A percentile compares a stretch with the other conserved stretches of the same genome.
Evolutionary conservation across 2,888 invertebrate genomes (phyloP).

Genomic region (Hylaea fasciaria): DNA sequence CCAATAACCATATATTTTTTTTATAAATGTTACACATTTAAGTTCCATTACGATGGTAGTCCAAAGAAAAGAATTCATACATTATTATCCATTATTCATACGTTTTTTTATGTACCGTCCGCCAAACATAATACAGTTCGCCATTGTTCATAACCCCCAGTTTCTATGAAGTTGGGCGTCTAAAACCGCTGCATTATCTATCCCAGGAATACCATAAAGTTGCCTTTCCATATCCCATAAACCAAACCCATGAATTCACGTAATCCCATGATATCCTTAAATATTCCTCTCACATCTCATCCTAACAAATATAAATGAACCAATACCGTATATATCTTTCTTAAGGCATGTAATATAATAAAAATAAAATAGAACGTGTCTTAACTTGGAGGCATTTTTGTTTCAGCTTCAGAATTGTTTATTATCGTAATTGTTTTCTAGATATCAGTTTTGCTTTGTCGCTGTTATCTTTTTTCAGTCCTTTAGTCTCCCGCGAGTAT

Average conservation of each 20-base stretch:
- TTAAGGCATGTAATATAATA: slow-evolving; percentile 29
- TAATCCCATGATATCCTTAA: slow-evolving; percentile 27
- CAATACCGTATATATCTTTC: slow-evolving; percentile 35
- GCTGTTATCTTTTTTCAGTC: slow-evolving; percentile 33
- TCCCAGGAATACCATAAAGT: slow-evolving; percentile 15
- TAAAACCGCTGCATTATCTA: not conserved
- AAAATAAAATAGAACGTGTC: slow-evolving; percentile 31
- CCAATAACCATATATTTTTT: no score
- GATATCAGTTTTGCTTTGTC: slow-evolving; percentile 43
- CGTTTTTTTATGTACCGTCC: no score
- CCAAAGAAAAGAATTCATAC: no score
- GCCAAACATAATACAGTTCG: no score
- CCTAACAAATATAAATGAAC: slow-evolving; percentile 40
- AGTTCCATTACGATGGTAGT: no score
- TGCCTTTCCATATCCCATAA: slow-evolving; percentile 27
- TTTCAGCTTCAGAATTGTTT: slow-evolving; percentile 44
- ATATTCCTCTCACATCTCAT: slow-evolving; percentile 40
- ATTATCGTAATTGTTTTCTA: slow-evolving; percentile 43
- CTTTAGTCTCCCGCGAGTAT: slow-evolving; percentile 5
- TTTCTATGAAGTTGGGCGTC: no score
- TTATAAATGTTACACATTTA: no score
- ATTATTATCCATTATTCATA: no score
- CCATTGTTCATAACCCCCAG: no score
- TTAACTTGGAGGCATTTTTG: slow-evolving; percentile 27
- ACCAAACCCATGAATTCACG: slow-evolving; percentile 17